Evolutionary conservation across 1,140 invertebrate species (phyloP).

Genomic region (Gryon sp.): DNA sequence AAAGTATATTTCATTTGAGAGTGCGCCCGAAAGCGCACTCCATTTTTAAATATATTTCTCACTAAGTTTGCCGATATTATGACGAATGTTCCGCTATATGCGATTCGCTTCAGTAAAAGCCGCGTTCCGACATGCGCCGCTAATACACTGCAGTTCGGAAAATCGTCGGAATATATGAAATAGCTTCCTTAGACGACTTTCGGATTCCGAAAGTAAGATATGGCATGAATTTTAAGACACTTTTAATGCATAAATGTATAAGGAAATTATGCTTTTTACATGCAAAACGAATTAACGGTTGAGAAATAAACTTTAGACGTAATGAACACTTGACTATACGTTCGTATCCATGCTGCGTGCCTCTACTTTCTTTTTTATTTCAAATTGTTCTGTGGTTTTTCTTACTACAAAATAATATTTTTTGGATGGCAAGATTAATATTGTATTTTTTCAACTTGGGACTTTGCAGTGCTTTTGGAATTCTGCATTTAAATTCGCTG

Average conservation of each 20-base stretch:
- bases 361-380: not conserved
- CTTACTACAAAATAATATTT: not conserved
- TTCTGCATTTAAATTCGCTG: no score
- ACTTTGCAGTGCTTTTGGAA: no score
- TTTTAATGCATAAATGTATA: conserved; percentile 55
- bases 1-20: conserved; percentile 42
- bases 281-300: conserved; percentile 39
- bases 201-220: conserved; percentile 39
- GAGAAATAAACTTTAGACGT: conserved; percentile 12
- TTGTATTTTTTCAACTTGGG: no score
- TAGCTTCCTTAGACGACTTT: conserved; percentile 42
- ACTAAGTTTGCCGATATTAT: conserved; percentile 48
- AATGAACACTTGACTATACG: conserved; percentile 15
- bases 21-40: conserved; percentile 12
- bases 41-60: conserved; percentile 50
- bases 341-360: not conserved
- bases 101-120: conserved; percentile 10
- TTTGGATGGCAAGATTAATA: no score
- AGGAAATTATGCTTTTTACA: conserved; percentile 44
- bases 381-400: not conserved
- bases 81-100: conserved; percentile 47
- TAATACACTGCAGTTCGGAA: not conserved
- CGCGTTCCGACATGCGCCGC: not conserved
- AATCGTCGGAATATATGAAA: conserved; percentile 44
- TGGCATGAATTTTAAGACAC: conserved; percentile 53